Percentiles rank a stretch among this genome's conserved stretches.
Evolutionary conservation across 2,113 vertebrate genomes (phyloP).

Genomic region (Nipponia nippon): DNA sequence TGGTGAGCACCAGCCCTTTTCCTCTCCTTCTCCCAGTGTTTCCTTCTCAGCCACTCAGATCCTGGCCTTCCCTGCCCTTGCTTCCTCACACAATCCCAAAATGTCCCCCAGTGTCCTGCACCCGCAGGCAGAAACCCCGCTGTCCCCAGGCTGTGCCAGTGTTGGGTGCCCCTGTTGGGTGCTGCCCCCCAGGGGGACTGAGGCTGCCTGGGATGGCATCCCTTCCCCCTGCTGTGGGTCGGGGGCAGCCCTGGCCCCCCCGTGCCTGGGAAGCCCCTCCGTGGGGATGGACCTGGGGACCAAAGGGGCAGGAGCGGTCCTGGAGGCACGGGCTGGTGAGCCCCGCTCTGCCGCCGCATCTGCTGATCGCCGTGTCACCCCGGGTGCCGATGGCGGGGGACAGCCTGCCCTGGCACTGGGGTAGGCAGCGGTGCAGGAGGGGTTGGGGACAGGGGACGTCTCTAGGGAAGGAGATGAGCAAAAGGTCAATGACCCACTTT

Average conservation of each 20-base stretch:
- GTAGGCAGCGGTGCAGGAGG: background rate
- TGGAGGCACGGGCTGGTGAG: background rate
- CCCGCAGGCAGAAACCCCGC: background rate
- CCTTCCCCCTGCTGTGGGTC: background rate
- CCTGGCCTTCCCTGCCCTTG: background rate
- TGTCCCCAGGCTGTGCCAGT: background rate
- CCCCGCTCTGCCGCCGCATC: background rate
- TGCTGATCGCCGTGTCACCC: background rate
- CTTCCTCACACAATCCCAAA: background rate
- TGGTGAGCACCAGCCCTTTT: accelerated
- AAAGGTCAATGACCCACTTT: background rate
- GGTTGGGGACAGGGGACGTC: accelerated
- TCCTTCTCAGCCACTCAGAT: background rate
- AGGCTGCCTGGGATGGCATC: background rate
- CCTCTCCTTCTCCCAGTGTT: background rate
- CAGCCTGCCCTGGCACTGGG: background rate
- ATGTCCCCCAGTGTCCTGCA: background rate
- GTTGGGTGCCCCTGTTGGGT: background rate
- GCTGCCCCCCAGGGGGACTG: background rate
- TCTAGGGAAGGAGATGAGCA: background rate
- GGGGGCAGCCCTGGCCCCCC: background rate
- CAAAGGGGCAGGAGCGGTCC: background rate
- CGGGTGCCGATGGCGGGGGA: too few species aligned
- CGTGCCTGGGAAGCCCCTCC: background rate
- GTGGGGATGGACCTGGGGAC: background rate